phyloP scores from a whole-genome alignment of 2,888 invertebrate species.

The Hirtodrosophila cameraria region DNA sequence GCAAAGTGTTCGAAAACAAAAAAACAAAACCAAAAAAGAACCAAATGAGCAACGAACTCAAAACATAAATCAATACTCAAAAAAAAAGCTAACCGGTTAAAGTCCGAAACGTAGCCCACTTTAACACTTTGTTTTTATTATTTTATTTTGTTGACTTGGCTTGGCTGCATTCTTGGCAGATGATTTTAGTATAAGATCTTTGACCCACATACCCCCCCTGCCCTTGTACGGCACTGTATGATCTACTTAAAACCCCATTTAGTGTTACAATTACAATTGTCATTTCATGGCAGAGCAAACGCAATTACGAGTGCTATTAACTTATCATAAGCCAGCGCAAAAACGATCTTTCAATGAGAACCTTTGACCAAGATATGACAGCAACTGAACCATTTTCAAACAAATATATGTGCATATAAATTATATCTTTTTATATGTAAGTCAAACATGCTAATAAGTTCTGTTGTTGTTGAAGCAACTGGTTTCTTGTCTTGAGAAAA shows the following conservation, averaged over 20 bases:
- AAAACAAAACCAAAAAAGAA: constrained; percentile 29
- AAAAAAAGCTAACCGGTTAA: constrained; percentile 28
- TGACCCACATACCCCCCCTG: background rate
- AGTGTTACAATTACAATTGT: constrained; percentile 18
- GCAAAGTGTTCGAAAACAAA: too few relatives aligned
- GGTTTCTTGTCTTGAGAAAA: constrained; percentile 34
- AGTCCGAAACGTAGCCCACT: constrained; percentile 10
- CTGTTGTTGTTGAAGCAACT: constrained; percentile 18
- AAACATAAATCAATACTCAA: constrained; percentile 9
- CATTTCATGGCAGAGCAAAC: constrained; percentile 13
- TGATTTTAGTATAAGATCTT: background rate
- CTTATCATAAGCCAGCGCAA: constrained; percentile 10
- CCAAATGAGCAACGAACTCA: background rate
- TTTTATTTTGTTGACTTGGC: too few relatives aligned
- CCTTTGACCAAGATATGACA: constrained; percentile 11
- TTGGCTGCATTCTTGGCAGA: constrained; percentile 36
- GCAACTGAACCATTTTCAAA: constrained; percentile 1
- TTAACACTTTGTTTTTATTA: too few relatives aligned
- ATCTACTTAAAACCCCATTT: constrained; percentile 3
- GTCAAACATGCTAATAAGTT: constrained; percentile 37
- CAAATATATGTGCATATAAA: background rate
- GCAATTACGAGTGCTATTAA: constrained; percentile 33
- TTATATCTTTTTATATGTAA: background rate
- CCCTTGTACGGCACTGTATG: background rate
- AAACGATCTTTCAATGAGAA: constrained; percentile 12